Evolutionary conservation across 1,140 invertebrate genomes (phyloP).

Genomic region (Carposina sasakii): DNA sequence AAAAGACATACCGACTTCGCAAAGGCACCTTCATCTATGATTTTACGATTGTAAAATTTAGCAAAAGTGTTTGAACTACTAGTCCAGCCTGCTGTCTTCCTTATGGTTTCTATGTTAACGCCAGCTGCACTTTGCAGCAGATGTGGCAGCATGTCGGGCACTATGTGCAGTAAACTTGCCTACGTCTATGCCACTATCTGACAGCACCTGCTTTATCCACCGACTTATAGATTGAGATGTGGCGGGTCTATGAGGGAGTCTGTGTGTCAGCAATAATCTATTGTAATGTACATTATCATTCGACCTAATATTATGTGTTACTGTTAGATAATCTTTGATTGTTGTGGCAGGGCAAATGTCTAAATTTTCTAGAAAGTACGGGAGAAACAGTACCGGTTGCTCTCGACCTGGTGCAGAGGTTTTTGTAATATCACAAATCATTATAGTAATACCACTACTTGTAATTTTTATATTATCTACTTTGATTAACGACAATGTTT

Average conservation of each 20-base stretch:
- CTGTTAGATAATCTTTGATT: conserved; percentile 3
- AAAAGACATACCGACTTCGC: background rate
- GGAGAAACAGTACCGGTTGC: background rate
- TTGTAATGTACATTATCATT: conserved; percentile 12
- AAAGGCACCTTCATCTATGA: background rate
- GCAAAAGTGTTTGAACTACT: background rate
- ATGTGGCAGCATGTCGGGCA: conserved; percentile 29
- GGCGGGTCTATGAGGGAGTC: conserved; percentile 18
- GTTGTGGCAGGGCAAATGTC: conserved; percentile 5
- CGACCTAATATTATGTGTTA: background rate
- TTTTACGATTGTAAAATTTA: conserved; percentile 1
- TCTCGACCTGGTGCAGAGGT: background rate
- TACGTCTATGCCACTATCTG: conserved; percentile 24
- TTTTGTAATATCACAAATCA: conserved; percentile 8
- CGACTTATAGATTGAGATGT: conserved; percentile 26
- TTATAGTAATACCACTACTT: background rate
- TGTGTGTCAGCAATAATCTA: conserved; percentile 10
- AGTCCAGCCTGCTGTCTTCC: background rate
- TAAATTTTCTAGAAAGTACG: background rate
- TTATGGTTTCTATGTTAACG: background rate
- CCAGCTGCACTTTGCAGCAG: background rate
- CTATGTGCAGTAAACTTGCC: conserved; percentile 23
- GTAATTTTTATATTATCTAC: conserved; percentile 3
- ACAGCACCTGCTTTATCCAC: conserved; percentile 31
- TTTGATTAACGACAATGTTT: conserved; percentile 29